These are phyloP conservation scores for Tauraco erythrolophus DNA, from an alignment of 2,113 vertebrate genomes.

Conservation along the genomic window DNA sequence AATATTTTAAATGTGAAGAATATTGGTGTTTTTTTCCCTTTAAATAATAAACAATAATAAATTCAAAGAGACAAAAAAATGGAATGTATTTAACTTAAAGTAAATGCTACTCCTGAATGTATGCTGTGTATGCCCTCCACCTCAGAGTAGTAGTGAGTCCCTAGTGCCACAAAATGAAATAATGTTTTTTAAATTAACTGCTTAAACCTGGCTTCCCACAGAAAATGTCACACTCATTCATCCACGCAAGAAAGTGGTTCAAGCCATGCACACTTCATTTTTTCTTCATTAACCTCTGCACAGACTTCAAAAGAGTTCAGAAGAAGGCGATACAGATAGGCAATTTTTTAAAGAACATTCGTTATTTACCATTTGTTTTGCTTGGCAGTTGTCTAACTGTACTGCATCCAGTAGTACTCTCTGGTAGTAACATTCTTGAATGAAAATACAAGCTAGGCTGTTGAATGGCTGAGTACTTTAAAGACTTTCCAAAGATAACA, in stretches of 20 bases:
- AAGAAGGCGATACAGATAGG: neutral
- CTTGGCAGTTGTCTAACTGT: neutral
- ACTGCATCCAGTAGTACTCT: neutral
- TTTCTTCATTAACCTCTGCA: neutral
- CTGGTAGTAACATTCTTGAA: neutral
- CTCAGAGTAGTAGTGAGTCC: neutral
- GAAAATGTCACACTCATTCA: neutral
- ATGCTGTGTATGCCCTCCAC: neutral
- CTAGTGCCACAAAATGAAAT: neutral
- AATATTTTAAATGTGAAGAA: neutral
- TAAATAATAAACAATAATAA: neutral
- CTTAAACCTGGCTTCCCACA: neutral
- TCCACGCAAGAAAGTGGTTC: neutral
- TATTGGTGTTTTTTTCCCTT: neutral
- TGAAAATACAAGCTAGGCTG: neutral
- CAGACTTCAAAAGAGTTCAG: neutral
- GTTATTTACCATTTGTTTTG: neutral
- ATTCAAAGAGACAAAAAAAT: neutral
- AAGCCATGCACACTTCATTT: neutral
- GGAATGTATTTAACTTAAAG: neutral
- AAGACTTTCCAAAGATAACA: conserved; percentile 27
- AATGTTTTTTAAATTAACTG: neutral
- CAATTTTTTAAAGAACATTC: neutral
- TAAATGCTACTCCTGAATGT: neutral
- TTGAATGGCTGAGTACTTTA: neutral